Evolutionary conservation across 2,888 invertebrate species (phyloP).

Genomic region (Cephus sareptanus): DNA sequence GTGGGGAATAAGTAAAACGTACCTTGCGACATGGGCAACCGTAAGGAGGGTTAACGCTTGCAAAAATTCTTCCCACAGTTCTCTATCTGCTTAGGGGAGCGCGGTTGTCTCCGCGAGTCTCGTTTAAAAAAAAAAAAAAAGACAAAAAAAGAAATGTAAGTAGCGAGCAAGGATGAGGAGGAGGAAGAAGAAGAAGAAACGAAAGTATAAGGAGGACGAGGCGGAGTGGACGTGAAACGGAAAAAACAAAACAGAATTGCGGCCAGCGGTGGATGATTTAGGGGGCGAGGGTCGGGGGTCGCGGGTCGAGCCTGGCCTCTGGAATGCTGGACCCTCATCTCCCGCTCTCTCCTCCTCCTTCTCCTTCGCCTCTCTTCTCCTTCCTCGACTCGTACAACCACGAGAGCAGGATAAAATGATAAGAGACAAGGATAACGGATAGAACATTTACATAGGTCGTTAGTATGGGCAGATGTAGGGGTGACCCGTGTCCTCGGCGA

Average conservation of each 20-base stretch:
- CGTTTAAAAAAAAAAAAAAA: constrained; percentile 38
- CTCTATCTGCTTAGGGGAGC: constrained; percentile 12
- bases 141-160: constrained; percentile 33
- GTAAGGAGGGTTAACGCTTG: neutral
- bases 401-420: constrained; percentile 50
- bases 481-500: neutral
- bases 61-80: constrained; percentile 11
- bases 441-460: constrained; percentile 63
- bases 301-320: constrained; percentile 64
- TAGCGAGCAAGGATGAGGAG: constrained; percentile 22
- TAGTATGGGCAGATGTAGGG: constrained; percentile 50
- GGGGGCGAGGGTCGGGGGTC: constrained; percentile 61
- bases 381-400: constrained; percentile 10
- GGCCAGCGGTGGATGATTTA: constrained; percentile 65
- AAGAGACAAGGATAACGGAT: constrained; percentile 61
- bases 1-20: neutral
- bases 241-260: constrained; percentile 64
- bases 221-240: constrained; percentile 38
- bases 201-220: constrained; percentile 32
- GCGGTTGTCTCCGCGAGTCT: constrained; percentile 41
- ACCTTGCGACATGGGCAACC: neutral
- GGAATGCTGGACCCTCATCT: constrained; percentile 54
- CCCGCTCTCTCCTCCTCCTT: constrained; percentile 18
- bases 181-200: constrained; percentile 26
- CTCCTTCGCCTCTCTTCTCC: constrained; percentile 22